Conservation (phyloP, 2,797 vertebrate species). For the Nyctalus aviator region DNA sequence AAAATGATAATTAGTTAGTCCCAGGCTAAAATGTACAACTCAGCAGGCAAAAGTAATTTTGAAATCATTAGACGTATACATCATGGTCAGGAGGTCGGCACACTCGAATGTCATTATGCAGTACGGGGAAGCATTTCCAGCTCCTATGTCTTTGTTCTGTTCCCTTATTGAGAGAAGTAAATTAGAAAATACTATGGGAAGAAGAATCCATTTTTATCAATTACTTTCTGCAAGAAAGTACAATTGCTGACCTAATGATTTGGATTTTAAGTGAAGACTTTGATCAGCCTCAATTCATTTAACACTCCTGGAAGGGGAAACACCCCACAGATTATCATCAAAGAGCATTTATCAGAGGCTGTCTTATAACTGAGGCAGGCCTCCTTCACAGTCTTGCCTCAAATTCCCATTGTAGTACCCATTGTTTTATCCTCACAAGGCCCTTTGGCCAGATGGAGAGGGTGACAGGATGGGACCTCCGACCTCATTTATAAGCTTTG, state of each 20-base stretch:
- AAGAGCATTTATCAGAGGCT: not conserved
- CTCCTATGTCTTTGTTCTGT: constrained; percentile 58
- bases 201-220: constrained; percentile 59
- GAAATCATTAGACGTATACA: constrained; percentile 77
- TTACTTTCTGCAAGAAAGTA: constrained; percentile 58
- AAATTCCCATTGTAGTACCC: not conserved
- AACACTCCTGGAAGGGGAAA: not conserved
- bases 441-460: not conserved
- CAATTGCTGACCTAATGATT: constrained; percentile 62
- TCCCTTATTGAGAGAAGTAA: constrained; percentile 57
- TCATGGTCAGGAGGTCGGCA: constrained; percentile 76
- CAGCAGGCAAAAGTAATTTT: constrained; percentile 81
- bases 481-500: not conserved
- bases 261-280: constrained; percentile 41
- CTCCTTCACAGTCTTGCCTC: not conserved
- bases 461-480: not conserved
- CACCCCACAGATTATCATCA: not conserved
- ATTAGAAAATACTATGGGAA: constrained; percentile 57
- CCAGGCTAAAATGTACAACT: constrained; percentile 73
- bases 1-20: constrained; percentile 80
- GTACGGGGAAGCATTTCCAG: constrained; percentile 59
- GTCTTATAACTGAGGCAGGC: not conserved
- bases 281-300: constrained; percentile 2
- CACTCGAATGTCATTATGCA: constrained; percentile 73
- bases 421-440: not conserved